phyloP scores from a whole-genome alignment of 2,113 vertebrate species.

The Xerus inauris region DNA sequence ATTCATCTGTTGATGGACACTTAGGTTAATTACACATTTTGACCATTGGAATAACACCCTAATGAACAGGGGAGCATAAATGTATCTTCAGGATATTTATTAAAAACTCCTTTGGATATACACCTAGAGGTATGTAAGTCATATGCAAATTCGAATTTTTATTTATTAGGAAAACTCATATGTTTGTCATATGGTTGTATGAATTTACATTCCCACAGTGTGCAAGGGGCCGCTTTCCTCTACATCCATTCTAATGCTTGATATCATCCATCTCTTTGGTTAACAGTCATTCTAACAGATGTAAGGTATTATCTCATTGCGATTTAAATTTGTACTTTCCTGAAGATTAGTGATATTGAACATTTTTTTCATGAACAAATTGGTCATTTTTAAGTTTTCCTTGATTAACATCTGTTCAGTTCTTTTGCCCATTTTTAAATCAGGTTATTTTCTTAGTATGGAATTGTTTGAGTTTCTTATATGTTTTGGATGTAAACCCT shows the following conservation, averaged over 20 bases:
- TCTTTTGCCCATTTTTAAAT: background rate
- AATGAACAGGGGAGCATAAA: background rate
- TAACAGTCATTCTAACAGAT: background rate
- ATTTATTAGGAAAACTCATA: background rate
- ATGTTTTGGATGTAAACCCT: background rate
- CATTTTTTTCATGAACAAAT: background rate
- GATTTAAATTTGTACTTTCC: background rate
- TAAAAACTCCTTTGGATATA: background rate
- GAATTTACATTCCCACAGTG: background rate
- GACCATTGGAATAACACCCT: background rate
- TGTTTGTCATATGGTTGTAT: background rate
- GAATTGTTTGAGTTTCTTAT: background rate
- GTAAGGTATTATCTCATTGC: background rate
- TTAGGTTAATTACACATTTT: background rate
- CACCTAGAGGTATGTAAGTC: background rate
- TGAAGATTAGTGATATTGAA: background rate
- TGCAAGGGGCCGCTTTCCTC: background rate
- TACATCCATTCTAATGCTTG: background rate
- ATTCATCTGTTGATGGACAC: background rate
- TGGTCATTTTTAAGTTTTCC: background rate
- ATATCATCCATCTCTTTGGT: background rate
- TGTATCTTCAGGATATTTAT: background rate
- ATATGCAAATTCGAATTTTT: background rate
- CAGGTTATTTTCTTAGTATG: background rate
- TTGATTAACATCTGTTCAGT: background rate